phyloP scores from a whole-genome alignment of 2,888 invertebrate species.

The Ormyrus thymus region DNA sequence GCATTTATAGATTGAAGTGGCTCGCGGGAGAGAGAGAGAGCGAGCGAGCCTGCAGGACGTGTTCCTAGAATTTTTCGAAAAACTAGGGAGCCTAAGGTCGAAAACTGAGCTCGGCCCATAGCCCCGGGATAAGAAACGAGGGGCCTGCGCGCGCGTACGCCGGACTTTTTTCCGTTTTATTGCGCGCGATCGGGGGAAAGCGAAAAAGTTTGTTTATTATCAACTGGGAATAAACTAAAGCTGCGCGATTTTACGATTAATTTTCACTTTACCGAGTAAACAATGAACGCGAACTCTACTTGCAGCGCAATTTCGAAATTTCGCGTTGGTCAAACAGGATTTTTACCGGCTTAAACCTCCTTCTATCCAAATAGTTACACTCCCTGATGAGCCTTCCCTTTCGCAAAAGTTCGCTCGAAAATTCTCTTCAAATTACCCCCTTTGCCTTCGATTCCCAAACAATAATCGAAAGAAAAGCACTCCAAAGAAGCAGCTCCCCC shows the following conservation, averaged over 20 bases:
- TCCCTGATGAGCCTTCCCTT: slow-evolving; percentile 11
- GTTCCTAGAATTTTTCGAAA: slow-evolving; percentile 40
- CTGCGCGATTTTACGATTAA: background rate
- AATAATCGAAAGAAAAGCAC: no score
- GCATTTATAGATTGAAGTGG: no score
- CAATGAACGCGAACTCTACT: no score
- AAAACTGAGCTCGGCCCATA: no score
- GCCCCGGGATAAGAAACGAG: no score
- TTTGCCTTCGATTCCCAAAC: no score
- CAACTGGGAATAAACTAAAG: background rate
- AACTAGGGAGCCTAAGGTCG: background rate
- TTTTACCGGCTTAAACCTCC: no score
- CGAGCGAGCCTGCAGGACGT: slow-evolving; percentile 8
- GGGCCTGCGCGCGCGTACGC: no score
- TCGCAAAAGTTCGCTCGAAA: background rate
- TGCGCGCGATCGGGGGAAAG: background rate
- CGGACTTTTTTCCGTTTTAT: background rate
- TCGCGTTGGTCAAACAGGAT: no score
- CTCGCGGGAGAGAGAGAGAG: background rate
- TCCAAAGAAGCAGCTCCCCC: no score
- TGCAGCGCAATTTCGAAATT: no score
- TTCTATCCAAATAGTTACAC: slow-evolving; percentile 19
- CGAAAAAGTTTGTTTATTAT: background rate
- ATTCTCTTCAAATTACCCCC: no score
- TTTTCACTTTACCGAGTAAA: background rate